phyloP scores from a whole-genome alignment of 2,888 invertebrate species.

The Lasioglossum marginatum region DNA sequence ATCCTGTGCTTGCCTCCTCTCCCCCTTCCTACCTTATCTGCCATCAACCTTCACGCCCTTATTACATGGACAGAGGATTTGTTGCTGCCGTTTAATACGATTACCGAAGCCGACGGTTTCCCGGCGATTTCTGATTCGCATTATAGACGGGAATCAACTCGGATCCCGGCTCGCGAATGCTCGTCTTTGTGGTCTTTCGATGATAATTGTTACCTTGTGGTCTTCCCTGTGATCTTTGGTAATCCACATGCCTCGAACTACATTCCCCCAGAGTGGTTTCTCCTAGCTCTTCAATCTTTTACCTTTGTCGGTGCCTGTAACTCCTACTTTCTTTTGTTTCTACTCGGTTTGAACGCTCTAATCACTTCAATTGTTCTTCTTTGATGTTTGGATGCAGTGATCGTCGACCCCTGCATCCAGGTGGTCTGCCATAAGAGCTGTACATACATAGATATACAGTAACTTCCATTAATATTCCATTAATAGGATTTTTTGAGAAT shows the following conservation, averaged over 20 bases:
- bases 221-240: not conserved
- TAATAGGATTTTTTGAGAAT: too few species aligned
- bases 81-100: slow-evolving; percentile 75
- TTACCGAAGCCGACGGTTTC: slow-evolving; percentile 48
- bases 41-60: slow-evolving; percentile 37
- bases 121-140: not conserved
- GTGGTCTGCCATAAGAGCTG: not conserved
- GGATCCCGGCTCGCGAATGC: not conserved
- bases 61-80: slow-evolving; percentile 65
- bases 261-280: not conserved
- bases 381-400: not conserved
- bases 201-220: not conserved
- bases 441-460: too few species aligned
- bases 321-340: not conserved
- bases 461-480: too few species aligned
- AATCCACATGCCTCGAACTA: not conserved
- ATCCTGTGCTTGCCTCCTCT: not conserved
- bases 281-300: not conserved
- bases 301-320: not conserved
- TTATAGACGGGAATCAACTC: not conserved
- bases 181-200: not conserved
- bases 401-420: not conserved
- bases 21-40: slow-evolving; percentile 1
- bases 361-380: not conserved
- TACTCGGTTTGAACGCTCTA: not conserved